phyloP scores from a whole-genome alignment of 1,140 invertebrate species.

The Palaemon carinicauda region DNA sequence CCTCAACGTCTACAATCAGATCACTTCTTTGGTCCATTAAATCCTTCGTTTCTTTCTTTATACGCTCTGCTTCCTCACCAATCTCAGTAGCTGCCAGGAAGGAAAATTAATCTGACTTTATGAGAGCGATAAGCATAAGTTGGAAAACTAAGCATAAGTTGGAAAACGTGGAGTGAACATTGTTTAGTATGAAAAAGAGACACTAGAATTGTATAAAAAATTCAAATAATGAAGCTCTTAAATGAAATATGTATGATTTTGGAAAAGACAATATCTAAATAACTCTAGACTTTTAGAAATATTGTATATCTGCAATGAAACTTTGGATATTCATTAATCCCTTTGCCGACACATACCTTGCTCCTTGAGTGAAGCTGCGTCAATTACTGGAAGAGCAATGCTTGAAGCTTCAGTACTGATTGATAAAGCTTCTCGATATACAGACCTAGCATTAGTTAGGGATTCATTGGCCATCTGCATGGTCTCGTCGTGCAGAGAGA shows the following conservation, averaged over 20 bases:
- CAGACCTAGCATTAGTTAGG: constrained; percentile 74
- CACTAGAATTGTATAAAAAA: neutral
- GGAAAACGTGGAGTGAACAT: too few relatives aligned
- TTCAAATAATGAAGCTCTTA: neutral
- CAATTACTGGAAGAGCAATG: constrained; percentile 77
- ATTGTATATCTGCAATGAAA: neutral
- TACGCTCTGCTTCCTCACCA: constrained; percentile 66
- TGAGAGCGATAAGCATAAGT: too few relatives aligned
- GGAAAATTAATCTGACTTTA: neutral
- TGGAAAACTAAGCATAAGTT: too few relatives aligned
- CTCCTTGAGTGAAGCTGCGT: constrained; percentile 75
- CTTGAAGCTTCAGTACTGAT: constrained; percentile 80
- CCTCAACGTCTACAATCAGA: constrained; percentile 63
- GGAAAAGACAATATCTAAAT: neutral
- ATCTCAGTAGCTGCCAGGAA: constrained; percentile 21
- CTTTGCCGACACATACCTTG: constrained; percentile 67
- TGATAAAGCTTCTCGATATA: constrained; percentile 81
- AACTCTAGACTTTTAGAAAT: neutral
- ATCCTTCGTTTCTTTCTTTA: constrained; percentile 75
- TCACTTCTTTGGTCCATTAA: constrained; percentile 71
- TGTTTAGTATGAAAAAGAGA: too few relatives aligned
- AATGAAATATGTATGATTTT: neutral
- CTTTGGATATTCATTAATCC: neutral
- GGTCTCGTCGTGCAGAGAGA: constrained; percentile 75
- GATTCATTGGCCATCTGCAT: constrained; percentile 77